These are phyloP conservation scores for Nephrocerus scutellatus DNA, from an alignment of 2,888 invertebrate species.

Conservation along the genomic window DNA sequence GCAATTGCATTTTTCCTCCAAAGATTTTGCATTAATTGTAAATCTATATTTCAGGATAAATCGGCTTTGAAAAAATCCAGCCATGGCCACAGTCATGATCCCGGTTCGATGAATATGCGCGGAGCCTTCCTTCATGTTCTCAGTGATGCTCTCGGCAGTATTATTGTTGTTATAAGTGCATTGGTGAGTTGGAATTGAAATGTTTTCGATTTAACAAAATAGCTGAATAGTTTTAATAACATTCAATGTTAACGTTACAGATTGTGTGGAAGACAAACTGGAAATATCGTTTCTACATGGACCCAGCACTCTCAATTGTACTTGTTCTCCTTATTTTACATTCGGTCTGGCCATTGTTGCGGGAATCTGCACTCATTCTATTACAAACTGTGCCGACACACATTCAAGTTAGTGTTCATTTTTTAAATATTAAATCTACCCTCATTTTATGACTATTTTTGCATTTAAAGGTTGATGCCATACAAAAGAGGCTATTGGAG, in stretches of 20 bases:
- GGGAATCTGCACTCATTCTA: constrained; percentile 90
- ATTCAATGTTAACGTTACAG: constrained; percentile 28
- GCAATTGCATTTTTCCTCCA: not conserved
- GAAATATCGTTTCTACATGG: constrained; percentile 78
- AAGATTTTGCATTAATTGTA: not conserved
- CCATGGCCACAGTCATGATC: constrained; percentile 55
- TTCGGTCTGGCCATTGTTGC: constrained; percentile 85
- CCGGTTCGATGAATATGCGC: constrained; percentile 94
- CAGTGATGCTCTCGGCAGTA: constrained; percentile 88
- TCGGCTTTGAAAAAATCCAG: constrained; percentile 42
- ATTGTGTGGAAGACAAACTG: constrained; percentile 75
- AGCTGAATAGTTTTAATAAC: not conserved
- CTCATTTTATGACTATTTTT: not conserved
- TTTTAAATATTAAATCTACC: not conserved
- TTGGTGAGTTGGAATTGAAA: constrained; percentile 60
- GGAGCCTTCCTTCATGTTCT: constrained; percentile 99
- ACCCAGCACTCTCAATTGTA: constrained; percentile 87
- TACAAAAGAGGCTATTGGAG: constrained; percentile 76
- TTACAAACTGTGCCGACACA: constrained; percentile 98
- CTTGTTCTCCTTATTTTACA: constrained; percentile 79
- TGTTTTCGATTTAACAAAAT: constrained; percentile 85
- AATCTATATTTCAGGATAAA: constrained; percentile 29
- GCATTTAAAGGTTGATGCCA: constrained; percentile 67
- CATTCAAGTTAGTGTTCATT: constrained; percentile 58
- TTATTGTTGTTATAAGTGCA: constrained; percentile 66